These are phyloP conservation scores for Echeneis naucrates DNA, from an alignment of 2,797 vertebrate species.

Conservation along the genomic window DNA sequence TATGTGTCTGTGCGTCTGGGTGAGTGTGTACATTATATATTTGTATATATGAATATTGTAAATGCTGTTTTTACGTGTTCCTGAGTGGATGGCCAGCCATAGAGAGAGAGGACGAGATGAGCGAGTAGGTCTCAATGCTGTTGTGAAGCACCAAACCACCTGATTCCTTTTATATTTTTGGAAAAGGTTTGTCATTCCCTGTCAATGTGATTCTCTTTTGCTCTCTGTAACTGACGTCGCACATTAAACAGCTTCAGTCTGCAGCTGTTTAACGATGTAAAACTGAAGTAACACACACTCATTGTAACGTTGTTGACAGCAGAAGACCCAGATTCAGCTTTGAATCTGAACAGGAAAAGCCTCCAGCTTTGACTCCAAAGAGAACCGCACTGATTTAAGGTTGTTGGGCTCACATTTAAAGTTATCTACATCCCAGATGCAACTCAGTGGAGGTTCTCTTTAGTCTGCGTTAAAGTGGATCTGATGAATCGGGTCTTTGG, in stretches of 20 bases:
- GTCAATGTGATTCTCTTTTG: slow-evolving; percentile 35
- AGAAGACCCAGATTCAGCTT: background rate
- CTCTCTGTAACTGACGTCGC: background rate
- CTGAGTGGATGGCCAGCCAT: slow-evolving; percentile 54
- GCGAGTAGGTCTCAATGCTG: slow-evolving; percentile 27
- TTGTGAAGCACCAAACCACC: slow-evolving; percentile 43
- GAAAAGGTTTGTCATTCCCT: slow-evolving; percentile 19
- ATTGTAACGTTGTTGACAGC: slow-evolving; percentile 1
- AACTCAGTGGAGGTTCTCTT: background rate
- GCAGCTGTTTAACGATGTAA: background rate
- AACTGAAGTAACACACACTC: background rate
- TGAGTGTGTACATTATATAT: slow-evolving; percentile 72
- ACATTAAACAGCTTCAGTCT: slow-evolving; percentile 1
- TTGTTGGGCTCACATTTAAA: too few relatives aligned
- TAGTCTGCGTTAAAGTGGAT: background rate
- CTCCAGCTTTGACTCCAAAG: background rate
- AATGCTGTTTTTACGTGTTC: slow-evolving; percentile 79
- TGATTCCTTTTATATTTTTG: slow-evolving; percentile 12
- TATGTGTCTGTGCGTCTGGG: slow-evolving; percentile 45
- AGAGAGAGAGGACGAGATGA: slow-evolving; percentile 5
- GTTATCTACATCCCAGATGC: too few relatives aligned
- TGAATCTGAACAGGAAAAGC: background rate
- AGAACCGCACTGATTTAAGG: background rate
- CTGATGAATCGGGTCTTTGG: slow-evolving; percentile 2
- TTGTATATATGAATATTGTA: slow-evolving; percentile 85